Base-by-base conservation (phyloP, 2,113 vertebrate species). In the Hiodon tergisus region DNA sequence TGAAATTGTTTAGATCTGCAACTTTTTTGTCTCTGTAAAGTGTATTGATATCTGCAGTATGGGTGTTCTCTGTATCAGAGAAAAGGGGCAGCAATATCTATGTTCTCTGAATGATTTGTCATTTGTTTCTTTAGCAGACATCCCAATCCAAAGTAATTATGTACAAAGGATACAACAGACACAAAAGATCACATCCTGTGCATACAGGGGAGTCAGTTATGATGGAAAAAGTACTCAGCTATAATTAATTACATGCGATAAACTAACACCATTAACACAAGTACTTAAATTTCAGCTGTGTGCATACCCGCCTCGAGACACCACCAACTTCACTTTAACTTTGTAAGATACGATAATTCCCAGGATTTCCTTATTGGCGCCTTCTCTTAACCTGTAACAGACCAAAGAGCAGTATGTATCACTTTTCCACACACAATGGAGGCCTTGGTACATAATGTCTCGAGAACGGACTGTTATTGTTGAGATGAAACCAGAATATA, bases 291-390 rank as follows among this genome's bases (percentile, higher is more conserved):
- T 14, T 14, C 8, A 14, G 58, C 14, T 59, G 58, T 59, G 58
- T 58, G 46, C 73, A 90, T 82, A 98, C 97, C 97, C 96, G 74
- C 96, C 97, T 79, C 97, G 87, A 0, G 96, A 97, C 57, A 99
- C 96, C 16, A 98, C 94, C 90, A 99, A 89, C 92, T 99, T 99
- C 85, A 96, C 97, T 83, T 98, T 98, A 77, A 99, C 97, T 83
- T 98, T 98, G 87, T 99, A 99, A 3, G 97, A 99, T 10, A 99
- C 97, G 0, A 99, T 95, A 69, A 98, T 98, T 14, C 97, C 97
- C 70, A 98, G 83, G 81, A 99, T 93, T 85, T 99, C 97, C 76
- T 94, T 95, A 80, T 94, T 98, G 85, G 96, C 95, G 10, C 94
- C 97, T 3, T 98, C 96, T 80, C 93, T 88, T 73, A 98, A 85